Conservation (phyloP, 2,888 invertebrate genomes). For the Microctonus hyperodae region DNA sequence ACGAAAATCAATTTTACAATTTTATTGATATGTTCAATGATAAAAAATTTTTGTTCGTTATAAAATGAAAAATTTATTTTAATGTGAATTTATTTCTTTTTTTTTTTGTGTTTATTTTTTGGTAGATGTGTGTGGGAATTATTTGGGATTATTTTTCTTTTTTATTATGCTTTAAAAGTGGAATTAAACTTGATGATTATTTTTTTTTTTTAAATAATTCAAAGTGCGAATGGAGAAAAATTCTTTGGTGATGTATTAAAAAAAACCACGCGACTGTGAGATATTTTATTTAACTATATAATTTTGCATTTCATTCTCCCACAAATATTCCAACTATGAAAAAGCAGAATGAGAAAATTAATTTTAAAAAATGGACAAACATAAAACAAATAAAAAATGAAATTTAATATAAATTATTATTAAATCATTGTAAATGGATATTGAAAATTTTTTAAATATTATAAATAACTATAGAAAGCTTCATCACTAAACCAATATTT, state of each 20-base stretch:
- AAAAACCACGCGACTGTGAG: not conserved
- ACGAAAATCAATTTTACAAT: not conserved
- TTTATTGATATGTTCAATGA: not conserved
- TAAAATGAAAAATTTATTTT: not conserved
- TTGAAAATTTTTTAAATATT: too few relatives aligned
- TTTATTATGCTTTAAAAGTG: not conserved
- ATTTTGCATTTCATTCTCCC: constrained; percentile 47
- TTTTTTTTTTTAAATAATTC: not conserved
- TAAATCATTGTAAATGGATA: too few relatives aligned
- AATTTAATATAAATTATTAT: too few relatives aligned
- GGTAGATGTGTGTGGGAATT: too few relatives aligned
- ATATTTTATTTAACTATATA: constrained; percentile 27
- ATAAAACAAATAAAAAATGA: too few relatives aligned
- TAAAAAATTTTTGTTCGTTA: not conserved
- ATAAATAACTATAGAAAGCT: too few relatives aligned
- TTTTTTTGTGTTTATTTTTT: too few relatives aligned
- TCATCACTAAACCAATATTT: too few relatives aligned
- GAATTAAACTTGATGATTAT: not conserved
- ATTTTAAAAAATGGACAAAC: too few relatives aligned
- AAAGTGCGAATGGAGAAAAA: not conserved
- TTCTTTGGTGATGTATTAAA: not conserved
- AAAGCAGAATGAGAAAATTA: not conserved
- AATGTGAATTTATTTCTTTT: not conserved
- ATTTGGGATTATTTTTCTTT: too few relatives aligned
- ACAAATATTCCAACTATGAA: constrained; percentile 27